These are phyloP conservation scores for Oeneis ivallda DNA, from an alignment of 2,888 invertebrate genomes.

Conservation along the genomic window DNA sequence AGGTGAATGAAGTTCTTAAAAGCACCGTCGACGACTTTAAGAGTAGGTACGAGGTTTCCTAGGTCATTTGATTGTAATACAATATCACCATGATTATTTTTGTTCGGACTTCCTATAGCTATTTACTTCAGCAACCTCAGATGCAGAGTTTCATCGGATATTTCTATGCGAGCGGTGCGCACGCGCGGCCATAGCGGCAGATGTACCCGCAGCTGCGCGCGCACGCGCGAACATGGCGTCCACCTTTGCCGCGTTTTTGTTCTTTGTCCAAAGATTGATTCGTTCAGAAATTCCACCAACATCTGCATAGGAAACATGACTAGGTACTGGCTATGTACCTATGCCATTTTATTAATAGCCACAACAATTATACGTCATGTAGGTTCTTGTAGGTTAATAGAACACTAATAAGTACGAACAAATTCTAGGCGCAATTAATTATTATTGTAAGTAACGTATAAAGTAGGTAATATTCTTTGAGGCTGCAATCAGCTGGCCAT, in stretches of 20 bases:
- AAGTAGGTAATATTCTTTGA: too few species aligned
- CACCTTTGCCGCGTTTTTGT: constrained; percentile 47
- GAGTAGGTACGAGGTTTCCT: too few species aligned
- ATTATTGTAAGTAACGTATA: too few species aligned
- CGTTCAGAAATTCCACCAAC: constrained; percentile 38
- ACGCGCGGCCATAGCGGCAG: constrained; percentile 40
- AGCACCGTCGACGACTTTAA: too few species aligned
- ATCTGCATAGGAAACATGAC: constrained; percentile 33
- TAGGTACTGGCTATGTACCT: constrained; percentile 11
- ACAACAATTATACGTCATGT: not conserved
- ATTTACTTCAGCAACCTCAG: not conserved
- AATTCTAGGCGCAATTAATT: too few species aligned
- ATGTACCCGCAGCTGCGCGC: constrained; percentile 50
- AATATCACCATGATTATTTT: too few species aligned
- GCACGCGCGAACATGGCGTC: constrained; percentile 43
- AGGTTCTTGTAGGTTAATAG: not conserved
- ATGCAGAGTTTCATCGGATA: not conserved
- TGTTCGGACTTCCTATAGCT: too few species aligned
- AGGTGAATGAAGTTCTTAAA: too few species aligned
- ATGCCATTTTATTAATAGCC: not conserved
- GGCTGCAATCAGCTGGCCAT: too few species aligned
- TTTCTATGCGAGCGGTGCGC: not conserved
- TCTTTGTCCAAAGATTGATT: constrained; percentile 49
- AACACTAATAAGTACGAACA: too few species aligned
- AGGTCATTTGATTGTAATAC: too few species aligned